A percentile compares a stretch with the other conserved stretches of the same genome.
phyloP scores from a whole-genome alignment of 2,888 invertebrate genomes.

The Norana najaformis region DNA sequence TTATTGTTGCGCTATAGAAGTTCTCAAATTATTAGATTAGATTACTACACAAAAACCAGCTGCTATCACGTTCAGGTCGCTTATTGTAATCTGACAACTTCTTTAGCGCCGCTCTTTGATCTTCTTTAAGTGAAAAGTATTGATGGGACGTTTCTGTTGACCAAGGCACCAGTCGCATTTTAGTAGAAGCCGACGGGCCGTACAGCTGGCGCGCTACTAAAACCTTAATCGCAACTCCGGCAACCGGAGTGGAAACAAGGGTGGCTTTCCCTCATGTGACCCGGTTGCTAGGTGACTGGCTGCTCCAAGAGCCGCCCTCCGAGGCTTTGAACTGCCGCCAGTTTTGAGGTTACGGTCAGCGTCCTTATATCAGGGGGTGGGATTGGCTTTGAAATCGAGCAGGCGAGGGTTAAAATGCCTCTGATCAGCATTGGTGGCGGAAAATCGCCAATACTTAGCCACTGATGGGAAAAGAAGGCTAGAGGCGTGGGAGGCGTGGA shows the following conservation, averaged over 20 bases:
- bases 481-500: background rate
- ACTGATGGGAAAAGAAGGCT: background rate
- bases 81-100: background rate
- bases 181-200: background rate
- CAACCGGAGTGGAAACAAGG: background rate
- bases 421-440: background rate
- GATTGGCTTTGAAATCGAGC: background rate
- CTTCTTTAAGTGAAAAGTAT: background rate
- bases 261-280: background rate
- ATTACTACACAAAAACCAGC: background rate
- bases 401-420: conserved; percentile 13
- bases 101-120: background rate
- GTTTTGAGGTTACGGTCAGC: background rate
- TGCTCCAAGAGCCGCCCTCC: background rate
- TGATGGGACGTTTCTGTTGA: background rate
- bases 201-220: background rate
- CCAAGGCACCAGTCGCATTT: background rate
- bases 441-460: background rate
- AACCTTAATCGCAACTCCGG: conserved; percentile 7
- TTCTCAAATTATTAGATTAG: no score
- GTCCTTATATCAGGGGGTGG: background rate
- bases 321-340: background rate
- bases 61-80: background rate
- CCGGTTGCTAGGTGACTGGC: conserved; percentile 13
- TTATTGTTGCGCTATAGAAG: no score